A percentile compares a stretch with the other conserved stretches of the same genome.
These are phyloP conservation scores for Hermodice carunculata DNA, from an alignment of 2,888 invertebrate genomes.

Conservation along the genomic window DNA sequence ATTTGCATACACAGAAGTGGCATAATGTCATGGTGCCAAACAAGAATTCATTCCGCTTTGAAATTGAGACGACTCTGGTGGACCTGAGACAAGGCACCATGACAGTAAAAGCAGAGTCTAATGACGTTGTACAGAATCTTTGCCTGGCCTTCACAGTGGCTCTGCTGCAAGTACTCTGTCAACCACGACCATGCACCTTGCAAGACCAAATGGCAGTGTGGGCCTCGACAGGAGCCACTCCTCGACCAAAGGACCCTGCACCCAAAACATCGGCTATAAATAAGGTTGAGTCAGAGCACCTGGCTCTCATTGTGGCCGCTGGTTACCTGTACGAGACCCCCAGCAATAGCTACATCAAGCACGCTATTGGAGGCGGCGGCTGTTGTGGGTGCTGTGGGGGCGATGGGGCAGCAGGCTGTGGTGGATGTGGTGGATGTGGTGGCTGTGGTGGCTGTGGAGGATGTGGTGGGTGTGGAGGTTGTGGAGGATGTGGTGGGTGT, in stretches of 20 bases:
- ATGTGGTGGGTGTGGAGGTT: constrained; percentile 44
- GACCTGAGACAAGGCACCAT: constrained; percentile 58
- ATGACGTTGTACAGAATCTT: constrained; percentile 70
- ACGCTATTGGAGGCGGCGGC: constrained; percentile 35
- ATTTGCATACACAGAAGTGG: constrained; percentile 35
- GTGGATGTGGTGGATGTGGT: constrained; percentile 44
- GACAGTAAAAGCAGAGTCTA: constrained; percentile 44
- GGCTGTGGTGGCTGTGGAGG: constrained; percentile 45
- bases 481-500: constrained; percentile 43
- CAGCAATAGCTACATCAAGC: constrained; percentile 59
- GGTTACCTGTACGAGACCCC: constrained; percentile 69
- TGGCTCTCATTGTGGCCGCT: constrained; percentile 69
- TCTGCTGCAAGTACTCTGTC: constrained; percentile 72
- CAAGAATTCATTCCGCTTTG: constrained; percentile 28
- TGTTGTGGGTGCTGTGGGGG: constrained; percentile 52
- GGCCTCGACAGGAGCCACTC: not conserved
- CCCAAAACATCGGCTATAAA: constrained; percentile 43
- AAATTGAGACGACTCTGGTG: constrained; percentile 40
- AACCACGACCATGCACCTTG: constrained; percentile 68
- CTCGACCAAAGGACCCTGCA: not conserved
- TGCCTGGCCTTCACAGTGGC: constrained; percentile 71
- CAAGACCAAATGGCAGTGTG: constrained; percentile 41
- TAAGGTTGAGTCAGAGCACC: constrained; percentile 55
- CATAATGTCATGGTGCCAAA: constrained; percentile 21
- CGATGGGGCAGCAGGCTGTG: constrained; percentile 31